Base-by-base conservation (phyloP, 2,797 vertebrate species). In the Myotis findleyi region DNA sequence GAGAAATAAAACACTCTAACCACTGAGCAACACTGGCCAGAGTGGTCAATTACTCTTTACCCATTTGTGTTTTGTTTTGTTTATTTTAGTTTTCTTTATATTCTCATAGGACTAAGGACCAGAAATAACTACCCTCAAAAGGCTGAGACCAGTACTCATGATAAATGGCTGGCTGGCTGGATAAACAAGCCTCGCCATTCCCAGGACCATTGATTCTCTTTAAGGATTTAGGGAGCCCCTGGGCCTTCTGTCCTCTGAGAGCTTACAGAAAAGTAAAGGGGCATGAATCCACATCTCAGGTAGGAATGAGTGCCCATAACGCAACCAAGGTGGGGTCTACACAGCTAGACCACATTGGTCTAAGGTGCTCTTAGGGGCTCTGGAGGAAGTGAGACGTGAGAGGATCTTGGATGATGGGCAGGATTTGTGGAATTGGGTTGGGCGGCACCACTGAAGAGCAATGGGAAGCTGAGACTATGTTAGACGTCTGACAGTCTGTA, bases 301-400 rank as follows among this genome's bases (percentile, higher is more conserved):
- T 59, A 20, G 53, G 7, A 5, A 18, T 0, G 3, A 68, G 17
- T 3, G 0, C 1, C 25, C 0, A 4, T 30, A 2, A n/a, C 36
- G 9, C 23, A 23, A 9, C 21, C 10, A 3, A 6, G 1, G 21
- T 9, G 36, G 13, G 18, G n/a, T 41, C 59, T 30, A 1, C 6
- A 7, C 18, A 20, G 14, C 23, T 41, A 64, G 64, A 69, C 6
- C 25, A 4, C 5, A 25, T 21, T 27, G 72, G 77, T 55, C 62
- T 2, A 1, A 0, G 1, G 53, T 55, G 9, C 7, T 83, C 36
- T 51, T 49, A 5, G 21, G 25, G 36, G 7, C 53, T 14, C 36
- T 10, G 4, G 30, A 64, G 23, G 44, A 77, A 21, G 41, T 47
- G 68, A 69, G 44, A 23, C 7, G 44, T 13, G 71, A 82, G 53